Evolutionary conservation across 2,888 invertebrate genomes (phyloP).

Genomic region (Anticlea derivata): DNA sequence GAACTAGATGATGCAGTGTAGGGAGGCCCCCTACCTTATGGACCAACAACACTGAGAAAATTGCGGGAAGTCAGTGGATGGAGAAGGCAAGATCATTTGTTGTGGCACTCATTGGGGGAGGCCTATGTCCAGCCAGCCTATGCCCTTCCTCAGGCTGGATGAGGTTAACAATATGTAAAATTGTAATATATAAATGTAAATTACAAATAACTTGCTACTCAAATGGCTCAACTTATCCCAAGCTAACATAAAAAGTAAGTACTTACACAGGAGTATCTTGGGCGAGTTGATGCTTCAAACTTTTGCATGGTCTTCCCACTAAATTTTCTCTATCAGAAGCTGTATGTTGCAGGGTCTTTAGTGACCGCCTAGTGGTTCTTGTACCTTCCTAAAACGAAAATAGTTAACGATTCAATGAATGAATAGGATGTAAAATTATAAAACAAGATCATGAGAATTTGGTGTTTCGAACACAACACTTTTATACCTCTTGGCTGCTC

Average conservation of each 20-base stretch:
- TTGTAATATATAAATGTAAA: neutral
- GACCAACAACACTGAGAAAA: no score
- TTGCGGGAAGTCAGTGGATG: no score
- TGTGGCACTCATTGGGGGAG: no score
- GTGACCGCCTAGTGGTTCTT: conserved; percentile 82
- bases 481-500: conserved; percentile 47
- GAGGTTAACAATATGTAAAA: neutral
- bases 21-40: no score
- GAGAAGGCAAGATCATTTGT: no score
- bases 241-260: neutral
- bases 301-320: conserved; percentile 85
- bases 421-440: no score
- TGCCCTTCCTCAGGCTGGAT: no score
- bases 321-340: conserved; percentile 91
- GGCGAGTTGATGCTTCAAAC: conserved; percentile 75
- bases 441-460: neutral
- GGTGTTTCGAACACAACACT: neutral
- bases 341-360: conserved; percentile 89
- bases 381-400: conserved; percentile 42
- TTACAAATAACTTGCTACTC: no score
- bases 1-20: no score
- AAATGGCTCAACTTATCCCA: no score
- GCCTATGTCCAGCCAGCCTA: no score
- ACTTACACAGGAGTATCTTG: conserved; percentile 80
- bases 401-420: neutral